phyloP scores from a whole-genome alignment of 2,888 invertebrate species.

The Diadromus collaris region DNA sequence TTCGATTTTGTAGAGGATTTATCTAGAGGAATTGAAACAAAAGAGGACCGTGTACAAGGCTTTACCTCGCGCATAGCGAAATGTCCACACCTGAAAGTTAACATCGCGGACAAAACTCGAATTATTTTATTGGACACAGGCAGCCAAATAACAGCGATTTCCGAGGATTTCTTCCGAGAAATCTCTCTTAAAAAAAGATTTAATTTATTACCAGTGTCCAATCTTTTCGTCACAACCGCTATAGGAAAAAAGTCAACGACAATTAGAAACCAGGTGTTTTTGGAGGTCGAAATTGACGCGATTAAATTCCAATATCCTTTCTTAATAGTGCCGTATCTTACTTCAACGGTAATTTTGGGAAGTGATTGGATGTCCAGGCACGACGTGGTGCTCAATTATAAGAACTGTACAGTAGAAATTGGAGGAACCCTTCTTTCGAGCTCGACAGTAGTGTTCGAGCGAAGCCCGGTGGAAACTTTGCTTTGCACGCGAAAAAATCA shows the following conservation, averaged over 20 bases:
- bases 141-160: conserved; percentile 28
- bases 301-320: no score
- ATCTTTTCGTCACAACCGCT: no score
- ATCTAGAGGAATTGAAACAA: not conserved
- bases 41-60: not conserved
- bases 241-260: no score
- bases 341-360: no score
- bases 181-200: not conserved
- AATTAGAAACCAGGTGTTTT: no score
- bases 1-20: conserved; percentile 27
- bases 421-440: not conserved
- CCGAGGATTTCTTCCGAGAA: not conserved
- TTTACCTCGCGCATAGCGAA: not conserved
- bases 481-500: not conserved
- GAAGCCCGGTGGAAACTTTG: conserved; percentile 5
- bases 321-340: conserved; percentile 17
- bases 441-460: conserved; percentile 10
- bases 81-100: not conserved
- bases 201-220: no score
- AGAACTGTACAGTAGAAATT: not conserved
- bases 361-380: conserved; percentile 19
- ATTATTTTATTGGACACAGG: conserved; percentile 9
- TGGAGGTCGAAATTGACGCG: no score
- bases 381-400: conserved; percentile 13
- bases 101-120: not conserved